Conservation (phyloP, 1,140 invertebrate species). For the Dendroctonus valens region DNA sequence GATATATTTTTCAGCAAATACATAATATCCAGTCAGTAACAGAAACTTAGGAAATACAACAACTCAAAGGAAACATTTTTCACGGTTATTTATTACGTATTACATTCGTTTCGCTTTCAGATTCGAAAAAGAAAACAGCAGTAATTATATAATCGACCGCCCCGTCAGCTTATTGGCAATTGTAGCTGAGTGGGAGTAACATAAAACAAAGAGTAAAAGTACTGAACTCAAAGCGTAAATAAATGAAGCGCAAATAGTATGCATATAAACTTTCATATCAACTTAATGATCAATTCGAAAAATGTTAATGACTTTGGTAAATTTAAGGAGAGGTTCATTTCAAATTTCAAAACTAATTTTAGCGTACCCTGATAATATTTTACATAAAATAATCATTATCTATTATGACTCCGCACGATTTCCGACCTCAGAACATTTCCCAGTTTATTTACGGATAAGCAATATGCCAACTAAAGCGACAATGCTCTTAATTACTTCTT, state of each 20-base stretch:
- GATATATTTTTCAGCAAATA: slow-evolving; percentile 25
- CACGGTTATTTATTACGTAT: slow-evolving; percentile 17
- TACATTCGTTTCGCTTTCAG: slow-evolving; percentile 14
- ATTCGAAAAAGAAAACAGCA: neutral
- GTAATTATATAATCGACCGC: slow-evolving; percentile 10
- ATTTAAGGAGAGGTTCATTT: slow-evolving; percentile 17
- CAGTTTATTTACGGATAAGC: slow-evolving; percentile 32
- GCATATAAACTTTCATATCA: no score
- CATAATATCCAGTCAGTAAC: slow-evolving; percentile 19
- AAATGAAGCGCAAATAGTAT: no score
- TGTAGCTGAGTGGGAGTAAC: no score
- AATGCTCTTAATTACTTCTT: no score
- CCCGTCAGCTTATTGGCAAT: no score
- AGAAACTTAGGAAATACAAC: slow-evolving; percentile 16
- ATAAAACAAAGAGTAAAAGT: no score
- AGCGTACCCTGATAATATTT: slow-evolving; percentile 31
- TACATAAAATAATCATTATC: slow-evolving; percentile 32
- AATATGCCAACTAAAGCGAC: slow-evolving; percentile 13
- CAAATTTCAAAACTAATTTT: slow-evolving; percentile 31
- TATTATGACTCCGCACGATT: slow-evolving; percentile 27
- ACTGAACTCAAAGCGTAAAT: no score
- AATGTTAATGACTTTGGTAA: neutral
- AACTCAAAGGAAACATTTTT: slow-evolving; percentile 20
- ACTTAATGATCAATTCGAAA: no score
- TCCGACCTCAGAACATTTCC: slow-evolving; percentile 23